phyloP scores from a whole-genome alignment of 2,888 invertebrate genomes.

The Antheraea assamensis region DNA sequence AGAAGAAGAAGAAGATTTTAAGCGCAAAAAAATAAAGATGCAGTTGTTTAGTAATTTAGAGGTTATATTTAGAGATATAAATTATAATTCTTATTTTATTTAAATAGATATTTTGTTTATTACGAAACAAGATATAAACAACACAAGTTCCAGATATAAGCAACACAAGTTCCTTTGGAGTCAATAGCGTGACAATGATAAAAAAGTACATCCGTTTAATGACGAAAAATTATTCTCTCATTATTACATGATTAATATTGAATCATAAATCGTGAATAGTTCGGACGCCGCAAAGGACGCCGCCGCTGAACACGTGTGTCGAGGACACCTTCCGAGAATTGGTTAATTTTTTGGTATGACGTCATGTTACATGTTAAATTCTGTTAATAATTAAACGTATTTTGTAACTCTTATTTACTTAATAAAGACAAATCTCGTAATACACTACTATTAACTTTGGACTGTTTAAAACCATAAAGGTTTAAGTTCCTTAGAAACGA shows the following conservation, averaged over 20 bases:
- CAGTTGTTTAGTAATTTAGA: background rate
- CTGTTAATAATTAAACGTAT: background rate
- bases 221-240: constrained; percentile 38
- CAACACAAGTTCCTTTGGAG: background rate
- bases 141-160: no score
- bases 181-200: background rate
- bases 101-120: background rate
- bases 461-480: no score
- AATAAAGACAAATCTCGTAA: no score
- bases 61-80: background rate
- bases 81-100: background rate
- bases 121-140: background rate
- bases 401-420: background rate
- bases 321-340: constrained; percentile 63
- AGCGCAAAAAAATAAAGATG: no score
- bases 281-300: constrained; percentile 51
- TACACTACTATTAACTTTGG: no score
- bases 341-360: constrained; percentile 24
- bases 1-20: no score
- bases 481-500: no score
- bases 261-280: constrained; percentile 62
- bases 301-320: constrained; percentile 50
- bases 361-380: constrained; percentile 15
- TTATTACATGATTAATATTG: constrained; percentile 65
- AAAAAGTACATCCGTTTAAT: constrained; percentile 32